phyloP scores from a whole-genome alignment of 2,888 invertebrate genomes.

The Metallyticus violacea region DNA sequence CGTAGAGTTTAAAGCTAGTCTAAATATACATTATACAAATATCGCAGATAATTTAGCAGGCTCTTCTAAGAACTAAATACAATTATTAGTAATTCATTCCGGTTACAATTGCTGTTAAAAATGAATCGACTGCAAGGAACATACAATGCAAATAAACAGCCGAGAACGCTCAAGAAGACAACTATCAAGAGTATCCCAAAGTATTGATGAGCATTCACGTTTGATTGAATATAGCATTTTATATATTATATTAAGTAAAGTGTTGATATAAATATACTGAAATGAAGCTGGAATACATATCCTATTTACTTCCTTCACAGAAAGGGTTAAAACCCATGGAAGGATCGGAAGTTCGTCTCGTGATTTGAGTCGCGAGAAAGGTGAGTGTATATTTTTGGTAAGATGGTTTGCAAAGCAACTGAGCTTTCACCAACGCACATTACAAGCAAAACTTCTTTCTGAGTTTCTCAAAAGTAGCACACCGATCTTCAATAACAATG shows the following conservation, averaged over 20 bases:
- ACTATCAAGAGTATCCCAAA: neutral
- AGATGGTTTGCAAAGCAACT: neutral
- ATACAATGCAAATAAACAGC: neutral
- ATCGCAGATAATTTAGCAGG: too few relatives aligned
- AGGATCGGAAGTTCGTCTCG: neutral
- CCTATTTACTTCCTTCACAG: neutral
- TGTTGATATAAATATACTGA: neutral
- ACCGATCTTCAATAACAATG: neutral
- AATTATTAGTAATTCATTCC: too few relatives aligned
- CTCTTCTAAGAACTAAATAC: too few relatives aligned
- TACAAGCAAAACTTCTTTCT: neutral
- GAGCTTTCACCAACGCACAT: neutral
- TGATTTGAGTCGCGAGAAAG: neutral
- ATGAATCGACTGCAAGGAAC: neutral
- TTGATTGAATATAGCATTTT: neutral
- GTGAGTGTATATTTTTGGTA: conserved; percentile 5
- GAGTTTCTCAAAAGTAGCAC: neutral
- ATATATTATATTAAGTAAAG: neutral
- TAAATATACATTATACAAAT: too few relatives aligned
- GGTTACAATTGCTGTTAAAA: too few relatives aligned
- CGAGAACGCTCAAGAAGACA: neutral
- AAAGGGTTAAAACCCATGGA: neutral
- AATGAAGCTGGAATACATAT: conserved; percentile 8
- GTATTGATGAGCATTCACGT: neutral
- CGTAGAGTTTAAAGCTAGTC: too few relatives aligned